A percentile compares a stretch with the other conserved stretches of the same genome.
Evolutionary conservation across 1,140 invertebrate genomes (phyloP).

Genomic region (Meloidogyne hapla): DNA sequence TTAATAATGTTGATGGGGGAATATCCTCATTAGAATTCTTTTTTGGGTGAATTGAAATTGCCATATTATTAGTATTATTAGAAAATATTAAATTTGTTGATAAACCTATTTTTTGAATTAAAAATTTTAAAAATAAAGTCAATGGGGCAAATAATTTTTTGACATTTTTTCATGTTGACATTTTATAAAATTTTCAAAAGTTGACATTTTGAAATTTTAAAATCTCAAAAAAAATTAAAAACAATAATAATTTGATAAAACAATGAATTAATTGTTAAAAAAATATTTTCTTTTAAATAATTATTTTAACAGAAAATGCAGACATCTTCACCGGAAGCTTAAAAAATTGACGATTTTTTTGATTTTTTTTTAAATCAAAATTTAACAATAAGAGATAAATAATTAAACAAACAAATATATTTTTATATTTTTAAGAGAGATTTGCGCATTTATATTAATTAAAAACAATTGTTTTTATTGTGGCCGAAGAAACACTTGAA

Average conservation of each 20-base stretch:
- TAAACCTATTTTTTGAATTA: not conserved
- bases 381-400: not conserved
- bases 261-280: not conserved
- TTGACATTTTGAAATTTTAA: not conserved
- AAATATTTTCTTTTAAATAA: not conserved
- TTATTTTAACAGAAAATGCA: not conserved
- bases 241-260: no score
- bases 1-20: not conserved
- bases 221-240: no score
- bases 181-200: not conserved
- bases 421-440: not conserved
- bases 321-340: not conserved
- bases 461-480: not conserved
- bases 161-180: no score
- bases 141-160: not conserved
- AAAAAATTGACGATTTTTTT: no score
- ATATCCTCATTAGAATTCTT: not conserved
- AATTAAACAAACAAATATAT: not conserved
- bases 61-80: not conserved
- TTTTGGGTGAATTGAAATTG: not conserved
- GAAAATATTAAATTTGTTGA: no score
- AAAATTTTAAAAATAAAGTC: not conserved
- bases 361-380: not conserved
- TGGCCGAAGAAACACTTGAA: conserved; percentile 1
- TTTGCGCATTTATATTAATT: no score